Base-by-base conservation (phyloP, 2,888 invertebrate genomes). In the Oxycera nigricornis region DNA sequence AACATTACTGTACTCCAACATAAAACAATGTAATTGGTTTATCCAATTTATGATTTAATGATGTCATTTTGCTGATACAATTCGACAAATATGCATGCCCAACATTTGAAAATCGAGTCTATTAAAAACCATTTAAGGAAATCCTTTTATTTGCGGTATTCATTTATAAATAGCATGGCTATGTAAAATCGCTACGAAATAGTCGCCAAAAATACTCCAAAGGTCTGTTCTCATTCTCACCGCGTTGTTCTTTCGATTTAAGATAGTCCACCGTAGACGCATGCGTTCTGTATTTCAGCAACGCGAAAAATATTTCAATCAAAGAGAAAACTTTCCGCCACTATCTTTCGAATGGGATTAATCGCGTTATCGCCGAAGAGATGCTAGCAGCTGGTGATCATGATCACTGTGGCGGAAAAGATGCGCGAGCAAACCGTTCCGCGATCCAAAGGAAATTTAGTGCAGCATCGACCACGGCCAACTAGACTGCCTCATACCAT, bases 401-500 rank as follows among this genome's bases (percentile, higher is more conserved):
- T 20, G 20, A 9, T 50, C 68, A 52, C n/a, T 26, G 22, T 7
- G 14, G 39, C 20, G 39, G 1, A 6, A 22, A 62, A 59, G 14
- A 11, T 62, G 28, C 41, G 41, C 41, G 59, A 55, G 26, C 31
- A 28, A 72, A 72, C 6, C 26, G 24, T 24, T 26, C 11, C 14
- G 46, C 24, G 17, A 2, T n/a, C 26, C 28, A n/a, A 28, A 72
- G 65, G 75, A 74, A 75, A 72, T 78, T 79, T 77, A 79, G 79
- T 79, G 78, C 78, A 79, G 78, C 79, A 76, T 76, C 77, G 79
- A 78, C 78, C 77, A 77, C 78, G 79, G 75, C 67, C 76, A 76
- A 77, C 77, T 75, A 77, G 75, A 78, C 79, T 78, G 78, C 76
- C 75, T 72, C 62, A 70, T 31, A 61, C 72, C 72, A 59, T 72